Conservation (phyloP, 2,113 vertebrate genomes). For the Gadus macrocephalus region DNA sequence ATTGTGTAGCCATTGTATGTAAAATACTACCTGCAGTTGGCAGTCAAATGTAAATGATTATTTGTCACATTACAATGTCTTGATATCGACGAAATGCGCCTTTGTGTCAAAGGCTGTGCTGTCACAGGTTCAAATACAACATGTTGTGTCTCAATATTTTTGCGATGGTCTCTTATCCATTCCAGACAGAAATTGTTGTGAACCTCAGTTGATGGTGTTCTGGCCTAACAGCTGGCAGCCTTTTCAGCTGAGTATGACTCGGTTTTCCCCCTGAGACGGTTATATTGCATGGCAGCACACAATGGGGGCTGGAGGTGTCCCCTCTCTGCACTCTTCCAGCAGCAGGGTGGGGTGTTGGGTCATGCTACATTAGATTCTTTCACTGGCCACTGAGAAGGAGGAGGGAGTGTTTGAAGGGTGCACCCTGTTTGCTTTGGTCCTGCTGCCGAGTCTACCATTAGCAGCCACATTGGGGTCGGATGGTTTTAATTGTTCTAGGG, state of each 20-base stretch:
- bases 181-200: slow-evolving; percentile 25
- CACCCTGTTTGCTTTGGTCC: slow-evolving; percentile 38
- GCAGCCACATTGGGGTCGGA: slow-evolving; percentile 13
- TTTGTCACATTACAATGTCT: no score
- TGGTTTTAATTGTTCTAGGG: slow-evolving; percentile 6
- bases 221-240: slow-evolving; percentile 65
- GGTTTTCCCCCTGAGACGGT: slow-evolving; percentile 52
- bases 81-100: no score
- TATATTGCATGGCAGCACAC: slow-evolving; percentile 51
- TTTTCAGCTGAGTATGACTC: slow-evolving; percentile 53
- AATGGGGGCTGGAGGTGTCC: slow-evolving; percentile 46
- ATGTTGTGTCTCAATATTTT: slow-evolving; percentile 2
- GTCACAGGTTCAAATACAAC: no score
- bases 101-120: no score
- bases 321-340: slow-evolving; percentile 25
- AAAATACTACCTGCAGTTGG: no score
- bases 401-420: slow-evolving; percentile 45
- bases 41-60: no score
- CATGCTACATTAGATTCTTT: slow-evolving; percentile 59
- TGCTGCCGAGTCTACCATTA: slow-evolving; percentile 50
- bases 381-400: slow-evolving; percentile 33
- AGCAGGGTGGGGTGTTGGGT: slow-evolving; percentile 37
- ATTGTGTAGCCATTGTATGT: no score
- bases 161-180: slow-evolving; percentile 22
- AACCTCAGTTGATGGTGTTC: slow-evolving; percentile 56